These are phyloP conservation scores for Amia ocellicauda DNA, from an alignment of 2,113 vertebrate species.

Conservation along the genomic window DNA sequence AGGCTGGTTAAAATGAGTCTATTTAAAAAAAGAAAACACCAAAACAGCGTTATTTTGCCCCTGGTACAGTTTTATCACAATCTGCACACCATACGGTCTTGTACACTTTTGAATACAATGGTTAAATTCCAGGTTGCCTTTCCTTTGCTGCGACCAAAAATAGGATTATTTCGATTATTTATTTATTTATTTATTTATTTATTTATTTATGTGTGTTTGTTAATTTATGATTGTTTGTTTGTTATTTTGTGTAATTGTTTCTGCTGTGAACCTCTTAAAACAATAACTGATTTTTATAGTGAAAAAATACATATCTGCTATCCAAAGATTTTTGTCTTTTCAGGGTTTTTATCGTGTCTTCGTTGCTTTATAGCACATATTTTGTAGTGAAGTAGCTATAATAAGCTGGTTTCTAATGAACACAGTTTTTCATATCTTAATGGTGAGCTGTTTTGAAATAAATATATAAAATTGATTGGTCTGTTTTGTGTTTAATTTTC, in stretches of 20 bases:
- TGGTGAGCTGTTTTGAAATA: slow-evolving; percentile 89
- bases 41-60: no score
- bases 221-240: slow-evolving; percentile 61
- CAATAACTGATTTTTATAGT: slow-evolving; percentile 80
- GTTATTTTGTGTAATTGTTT: slow-evolving; percentile 73
- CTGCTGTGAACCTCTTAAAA: slow-evolving; percentile 80
- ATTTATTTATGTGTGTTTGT: slow-evolving; percentile 40
- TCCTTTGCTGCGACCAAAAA: slow-evolving; percentile 89
- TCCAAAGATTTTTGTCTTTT: slow-evolving; percentile 98
- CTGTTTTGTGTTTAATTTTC: slow-evolving; percentile 18
- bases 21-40: no score
- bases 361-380: slow-evolving; percentile 95
- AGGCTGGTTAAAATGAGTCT: no score
- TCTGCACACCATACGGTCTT: no score
- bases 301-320: slow-evolving; percentile 79
- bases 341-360: slow-evolving; percentile 89
- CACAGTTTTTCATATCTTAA: slow-evolving; percentile 90
- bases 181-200: slow-evolving; percentile 44
- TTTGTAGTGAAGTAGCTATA: slow-evolving; percentile 94
- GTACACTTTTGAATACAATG: no score
- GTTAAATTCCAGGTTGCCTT: slow-evolving; percentile 66
- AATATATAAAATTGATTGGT: slow-evolving; percentile 75
- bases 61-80: no score
- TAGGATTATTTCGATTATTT: slow-evolving; percentile 47
- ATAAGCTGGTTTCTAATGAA: slow-evolving; percentile 93